Percentiles rank a stretch among this genome's conserved stretches.
Conservation (phyloP, 1,140 invertebrate species). For the Pinna nobilis region DNA sequence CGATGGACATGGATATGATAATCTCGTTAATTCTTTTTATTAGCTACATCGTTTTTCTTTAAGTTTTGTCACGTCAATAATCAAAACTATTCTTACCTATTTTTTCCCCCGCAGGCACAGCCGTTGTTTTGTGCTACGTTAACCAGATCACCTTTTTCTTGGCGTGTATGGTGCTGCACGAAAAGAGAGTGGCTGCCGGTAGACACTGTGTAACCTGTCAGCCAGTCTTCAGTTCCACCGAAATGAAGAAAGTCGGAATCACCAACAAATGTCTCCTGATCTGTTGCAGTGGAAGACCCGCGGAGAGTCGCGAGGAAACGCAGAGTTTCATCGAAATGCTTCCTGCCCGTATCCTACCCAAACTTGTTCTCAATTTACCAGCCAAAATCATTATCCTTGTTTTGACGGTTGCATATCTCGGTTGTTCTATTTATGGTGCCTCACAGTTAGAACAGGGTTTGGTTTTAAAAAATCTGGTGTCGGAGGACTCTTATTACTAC, state of each 20-base stretch:
- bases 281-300: constrained; percentile 18
- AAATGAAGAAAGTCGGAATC: constrained; percentile 15
- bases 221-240: constrained; percentile 3
- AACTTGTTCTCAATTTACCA: constrained; percentile 2
- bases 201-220: constrained; percentile 44
- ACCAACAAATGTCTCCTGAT: background rate
- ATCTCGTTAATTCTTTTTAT: too few relatives aligned
- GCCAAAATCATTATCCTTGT: constrained; percentile 81
- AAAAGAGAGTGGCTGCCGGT: constrained; percentile 22
- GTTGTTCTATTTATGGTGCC: constrained; percentile 90
- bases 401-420: constrained; percentile 88
- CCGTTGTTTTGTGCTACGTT: constrained; percentile 45
- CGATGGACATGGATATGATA: too few relatives aligned
- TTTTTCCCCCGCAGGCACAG: constrained; percentile 32
- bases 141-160: constrained; percentile 39
- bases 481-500: constrained; percentile 67
- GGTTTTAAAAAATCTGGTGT: constrained; percentile 77
- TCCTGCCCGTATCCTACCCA: constrained; percentile 27
- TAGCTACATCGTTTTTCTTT: too few relatives aligned
- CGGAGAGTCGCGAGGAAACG: constrained; percentile 22
- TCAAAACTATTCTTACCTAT: background rate
- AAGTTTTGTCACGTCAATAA: too few relatives aligned
- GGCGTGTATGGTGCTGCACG: constrained; percentile 39
- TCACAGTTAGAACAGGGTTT: constrained; percentile 89
- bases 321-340: constrained; percentile 26